Conservation (phyloP, 2,888 invertebrate species). For the Melieria omissa region DNA sequence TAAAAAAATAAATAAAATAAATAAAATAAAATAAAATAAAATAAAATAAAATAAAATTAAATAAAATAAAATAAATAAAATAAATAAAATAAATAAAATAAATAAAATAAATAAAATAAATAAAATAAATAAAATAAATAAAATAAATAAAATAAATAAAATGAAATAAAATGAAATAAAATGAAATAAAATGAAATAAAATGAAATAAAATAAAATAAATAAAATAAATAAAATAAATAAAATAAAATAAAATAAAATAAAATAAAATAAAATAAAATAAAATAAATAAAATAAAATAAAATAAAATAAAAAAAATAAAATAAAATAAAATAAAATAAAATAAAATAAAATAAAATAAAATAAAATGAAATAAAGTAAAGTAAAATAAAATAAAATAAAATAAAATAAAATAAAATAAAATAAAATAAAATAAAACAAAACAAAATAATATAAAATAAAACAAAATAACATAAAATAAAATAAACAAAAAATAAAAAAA, state of each 20-base stretch:
- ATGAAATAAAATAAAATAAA: slow-evolving; percentile 12
- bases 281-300: no score
- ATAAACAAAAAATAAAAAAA: slow-evolving; percentile 17
- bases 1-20: slow-evolving; percentile 9
- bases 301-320: not conserved
- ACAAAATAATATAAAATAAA: slow-evolving; percentile 35
- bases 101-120: not conserved
- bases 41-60: slow-evolving; percentile 42
- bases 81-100: not conserved
- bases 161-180: not conserved
- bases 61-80: no score
- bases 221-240: slow-evolving; percentile 4
- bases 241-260: no score
- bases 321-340: not conserved
- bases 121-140: not conserved
- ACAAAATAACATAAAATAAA: slow-evolving; percentile 8
- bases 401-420: not conserved
- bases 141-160: not conserved
- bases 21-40: slow-evolving; percentile 39
- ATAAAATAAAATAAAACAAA: not conserved
- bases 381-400: not conserved
- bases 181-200: not conserved
- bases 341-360: slow-evolving; percentile 10
- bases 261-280: no score
- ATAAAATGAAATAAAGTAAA: slow-evolving; percentile 10